Base-by-base conservation (phyloP, 1,140 invertebrate genomes). In the Trichomalopsis sarcophagae region DNA sequence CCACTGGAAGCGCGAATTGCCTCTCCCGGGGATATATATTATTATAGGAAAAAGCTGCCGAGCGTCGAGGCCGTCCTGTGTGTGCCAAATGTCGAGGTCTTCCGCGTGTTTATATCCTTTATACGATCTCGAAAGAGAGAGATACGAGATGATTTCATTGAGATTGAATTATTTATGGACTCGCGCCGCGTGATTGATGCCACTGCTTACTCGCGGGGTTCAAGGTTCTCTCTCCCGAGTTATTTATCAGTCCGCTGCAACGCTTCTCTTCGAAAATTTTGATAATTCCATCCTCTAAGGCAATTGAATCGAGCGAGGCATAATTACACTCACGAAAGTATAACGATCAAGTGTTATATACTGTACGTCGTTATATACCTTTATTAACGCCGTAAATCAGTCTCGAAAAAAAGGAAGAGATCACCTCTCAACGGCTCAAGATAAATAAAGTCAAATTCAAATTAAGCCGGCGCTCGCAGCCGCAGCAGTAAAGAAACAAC, bases 401-500 rank as follows among this genome's bases (percentile, higher is more conserved):
- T 62, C 55, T 62, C 21, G 17, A 21, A n/a, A 62, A 62, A 50
- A 50, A 17, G 0, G 2, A 17, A 5, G 2, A 4, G 47, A 50
- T 50, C 40, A 10, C 9, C 33, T n/a, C 36, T 79, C 33, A 66
- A 27, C n/a, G n/a, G 17, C 76, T 9, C 13, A 79, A 66, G 69
- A 75, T 74, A 23, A 75, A 82, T 62, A 75, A 40, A 75, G 71
- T 82, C 44, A 55, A 62, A 75, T 40, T 62, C n/a, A 75, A 82
- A 55, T 62, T 62, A 74, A 82, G 30, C 1, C 23, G 66, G 21
- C 36, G 33, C n/a, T 30, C 23, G 17, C 5, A 6, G 55, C 5
- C 7, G 33, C 55, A 27, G 36, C 73, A 5, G 40, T 44, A 66
- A 83, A 76, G 23, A 55, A 40, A 62, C n/a, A 62, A 23, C 73